These are phyloP conservation scores for Heterodera schachtii DNA, from an alignment of 1,140 invertebrate genomes.

Conservation along the genomic window DNA sequence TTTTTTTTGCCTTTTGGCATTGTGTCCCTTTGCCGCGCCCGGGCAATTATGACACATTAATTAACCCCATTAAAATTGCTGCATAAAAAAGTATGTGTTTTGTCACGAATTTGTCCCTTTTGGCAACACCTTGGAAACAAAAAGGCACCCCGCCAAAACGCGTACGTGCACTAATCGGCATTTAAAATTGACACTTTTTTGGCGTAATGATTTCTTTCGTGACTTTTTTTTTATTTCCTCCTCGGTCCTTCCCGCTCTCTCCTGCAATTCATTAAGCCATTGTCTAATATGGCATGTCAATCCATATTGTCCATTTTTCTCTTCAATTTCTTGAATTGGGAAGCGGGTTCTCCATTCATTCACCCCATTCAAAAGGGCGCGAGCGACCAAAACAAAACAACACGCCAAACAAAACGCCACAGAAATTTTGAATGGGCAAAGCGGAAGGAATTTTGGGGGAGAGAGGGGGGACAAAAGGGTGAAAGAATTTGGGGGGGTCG, in stretches of 20 bases:
- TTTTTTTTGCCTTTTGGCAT: background rate
- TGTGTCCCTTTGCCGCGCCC: background rate
- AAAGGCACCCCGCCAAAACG: too few species aligned
- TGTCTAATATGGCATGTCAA: background rate
- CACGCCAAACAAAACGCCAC: background rate
- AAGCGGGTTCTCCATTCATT: background rate
- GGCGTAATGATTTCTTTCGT: too few species aligned
- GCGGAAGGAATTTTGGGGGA: background rate
- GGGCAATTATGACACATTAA: too few species aligned
- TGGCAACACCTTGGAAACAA: too few species aligned
- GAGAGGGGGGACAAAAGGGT: background rate
- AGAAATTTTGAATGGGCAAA: background rate
- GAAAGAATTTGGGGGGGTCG: background rate
- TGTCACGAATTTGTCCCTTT: too few species aligned
- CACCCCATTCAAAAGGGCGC: background rate
- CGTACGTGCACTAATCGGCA: too few species aligned
- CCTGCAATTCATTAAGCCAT: too few species aligned
- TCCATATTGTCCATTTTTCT: background rate
- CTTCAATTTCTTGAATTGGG: background rate
- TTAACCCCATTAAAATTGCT: too few species aligned
- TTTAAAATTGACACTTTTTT: too few species aligned
- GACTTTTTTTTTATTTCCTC: background rate
- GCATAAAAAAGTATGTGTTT: too few species aligned
- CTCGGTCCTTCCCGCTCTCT: too few species aligned
- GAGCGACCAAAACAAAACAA: background rate